phyloP scores from a whole-genome alignment of 2,888 invertebrate genomes.

The Mesorhabditis sp. region DNA sequence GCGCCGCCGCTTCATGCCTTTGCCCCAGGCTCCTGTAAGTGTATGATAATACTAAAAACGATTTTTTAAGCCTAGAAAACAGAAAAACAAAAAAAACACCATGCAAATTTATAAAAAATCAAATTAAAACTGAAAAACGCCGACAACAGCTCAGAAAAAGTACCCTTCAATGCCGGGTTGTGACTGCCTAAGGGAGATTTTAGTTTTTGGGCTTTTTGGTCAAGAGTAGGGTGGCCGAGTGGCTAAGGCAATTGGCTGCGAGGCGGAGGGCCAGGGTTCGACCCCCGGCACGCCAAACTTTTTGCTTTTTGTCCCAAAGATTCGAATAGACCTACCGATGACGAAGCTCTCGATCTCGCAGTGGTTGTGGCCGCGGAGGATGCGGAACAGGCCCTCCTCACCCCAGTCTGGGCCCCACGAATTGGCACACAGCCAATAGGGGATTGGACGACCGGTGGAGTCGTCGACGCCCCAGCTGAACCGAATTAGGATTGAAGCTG shows the following conservation, averaged over 20 bases:
- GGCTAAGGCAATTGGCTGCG: neutral
- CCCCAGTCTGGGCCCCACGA: conserved; percentile 92
- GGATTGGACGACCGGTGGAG: conserved; percentile 65
- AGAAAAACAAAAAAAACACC: neutral
- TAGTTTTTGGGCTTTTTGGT: neutral
- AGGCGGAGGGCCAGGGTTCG: neutral
- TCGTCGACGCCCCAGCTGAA: conserved; percentile 76
- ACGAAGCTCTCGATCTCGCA: conserved; percentile 86
- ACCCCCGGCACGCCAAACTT: no score
- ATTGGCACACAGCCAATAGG: conserved; percentile 87
- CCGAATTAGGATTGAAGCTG: conserved; percentile 10
- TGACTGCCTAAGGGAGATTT: neutral
- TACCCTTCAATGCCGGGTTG: neutral
- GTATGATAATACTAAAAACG: conserved; percentile 4
- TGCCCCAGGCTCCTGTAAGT: conserved; percentile 45
- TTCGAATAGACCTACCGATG: conserved; percentile 62
- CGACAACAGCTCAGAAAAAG: neutral
- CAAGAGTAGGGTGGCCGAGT: neutral
- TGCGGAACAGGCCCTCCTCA: conserved; percentile 83
- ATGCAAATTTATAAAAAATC: no score
- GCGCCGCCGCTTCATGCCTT: conserved; percentile 43
- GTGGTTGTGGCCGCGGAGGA: conserved; percentile 78
- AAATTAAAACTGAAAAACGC: neutral
- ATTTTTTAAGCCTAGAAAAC: neutral
- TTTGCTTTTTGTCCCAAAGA: no score